A percentile compares a stretch with the other conserved stretches of the same genome.
Conservation (phyloP, 1,140 invertebrate genomes). For the Popillia japonica region DNA sequence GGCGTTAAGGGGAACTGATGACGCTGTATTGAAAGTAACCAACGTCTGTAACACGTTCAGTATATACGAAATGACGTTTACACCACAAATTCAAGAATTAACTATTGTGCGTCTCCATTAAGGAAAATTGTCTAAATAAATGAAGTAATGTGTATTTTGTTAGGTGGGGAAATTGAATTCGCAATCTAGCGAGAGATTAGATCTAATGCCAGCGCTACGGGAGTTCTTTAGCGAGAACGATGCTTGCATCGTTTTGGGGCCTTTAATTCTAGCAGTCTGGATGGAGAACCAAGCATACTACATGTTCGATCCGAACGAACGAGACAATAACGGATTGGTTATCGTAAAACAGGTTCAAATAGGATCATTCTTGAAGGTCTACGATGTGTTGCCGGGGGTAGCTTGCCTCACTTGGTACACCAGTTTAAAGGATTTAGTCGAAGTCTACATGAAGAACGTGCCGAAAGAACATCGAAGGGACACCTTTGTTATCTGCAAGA, state of each 20-base stretch:
- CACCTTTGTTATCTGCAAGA: slow-evolving; percentile 62
- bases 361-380: slow-evolving; percentile 42
- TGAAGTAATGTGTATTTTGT: background rate
- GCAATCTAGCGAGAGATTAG: slow-evolving; percentile 49
- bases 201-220: slow-evolving; percentile 52
- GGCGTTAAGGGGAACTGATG: background rate
- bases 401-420: slow-evolving; percentile 56
- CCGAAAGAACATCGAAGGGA: slow-evolving; percentile 58
- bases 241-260: slow-evolving; percentile 54
- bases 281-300: slow-evolving; percentile 50
- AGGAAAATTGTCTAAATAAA: too few relatives aligned
- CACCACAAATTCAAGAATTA: slow-evolving; percentile 44
- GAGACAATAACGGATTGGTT: slow-evolving; percentile 47
- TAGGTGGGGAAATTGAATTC: slow-evolving; percentile 52
- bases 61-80: slow-evolving; percentile 48
- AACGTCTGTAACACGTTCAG: slow-evolving; percentile 45
- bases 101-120: too few relatives aligned
- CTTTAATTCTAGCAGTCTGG: slow-evolving; percentile 53
- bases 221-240: slow-evolving; percentile 53
- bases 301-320: slow-evolving; percentile 56
- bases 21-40: slow-evolving; percentile 31
- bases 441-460: slow-evolving; percentile 59
- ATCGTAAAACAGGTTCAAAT: slow-evolving; percentile 43
- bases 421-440: slow-evolving; percentile 52
- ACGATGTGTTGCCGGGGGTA: slow-evolving; percentile 45